Base-by-base conservation (phyloP, 2,888 invertebrate species). In the Morpho deidamia region DNA sequence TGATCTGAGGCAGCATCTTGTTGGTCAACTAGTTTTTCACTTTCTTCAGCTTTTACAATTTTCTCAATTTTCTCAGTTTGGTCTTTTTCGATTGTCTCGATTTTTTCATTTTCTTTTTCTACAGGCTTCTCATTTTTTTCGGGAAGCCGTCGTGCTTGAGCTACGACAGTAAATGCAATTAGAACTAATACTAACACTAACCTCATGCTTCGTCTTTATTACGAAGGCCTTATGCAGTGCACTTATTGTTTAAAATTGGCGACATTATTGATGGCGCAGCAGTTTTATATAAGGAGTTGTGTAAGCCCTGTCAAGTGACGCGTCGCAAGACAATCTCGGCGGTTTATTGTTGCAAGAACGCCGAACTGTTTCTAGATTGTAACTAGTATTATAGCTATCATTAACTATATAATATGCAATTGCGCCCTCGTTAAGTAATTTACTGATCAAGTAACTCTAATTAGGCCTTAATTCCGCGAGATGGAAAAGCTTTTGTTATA, bases 231-330 rank as follows among this genome's bases (percentile, higher is more conserved):
- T 70, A 62, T 69, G 62, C 74, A 60, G 70, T 67, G 72, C 76
- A 68, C 72, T 70, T 74, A 70, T 76, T 76, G 55, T 68, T 64
- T 72, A 74, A 78, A 76, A 86, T 84, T 85, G 82, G 70, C 81
- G 71, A 74, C 71, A 74, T 75, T 72, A 71, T 69, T 78, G 79
- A 80, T 81, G 74, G 75, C 71, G 79, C 81, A 74, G 78, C 79
- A 83, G 83, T 86, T 89, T 88, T 89, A 89, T 88, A 89, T 86
- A 84, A 83, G 78, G 65, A 72, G 80, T 89, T 88, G 85, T 81
- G 89, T 81, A 87, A 89, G 81, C 72, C 73, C 72, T 74, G 75
- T 71, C 76, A 78, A 81, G 67, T 72, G 76, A 71, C 77, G 78
- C 83, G 79, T 74, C 79, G 80, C 74, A 71, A 68, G 71, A 72